Base-by-base conservation (phyloP, 2,888 invertebrate species). In the Pyralis farinalis region DNA sequence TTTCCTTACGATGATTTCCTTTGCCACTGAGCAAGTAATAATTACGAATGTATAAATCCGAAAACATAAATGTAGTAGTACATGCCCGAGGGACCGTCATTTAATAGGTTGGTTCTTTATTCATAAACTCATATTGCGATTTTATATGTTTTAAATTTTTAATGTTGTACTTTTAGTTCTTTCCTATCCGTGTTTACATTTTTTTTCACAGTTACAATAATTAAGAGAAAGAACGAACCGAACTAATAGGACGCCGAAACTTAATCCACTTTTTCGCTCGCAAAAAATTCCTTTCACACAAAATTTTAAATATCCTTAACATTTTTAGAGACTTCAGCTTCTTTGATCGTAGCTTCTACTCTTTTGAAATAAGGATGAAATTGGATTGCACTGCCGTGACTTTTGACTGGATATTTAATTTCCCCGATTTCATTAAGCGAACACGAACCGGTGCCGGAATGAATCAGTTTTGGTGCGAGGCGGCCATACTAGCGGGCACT, bases 371-470 rank as follows among this genome's bases (percentile, higher is more conserved):
- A 43, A 35, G 40, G 29, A 11, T 36, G 11, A 40, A 40, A 40
- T 32, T 43, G 16, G 21, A 21, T 9, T 22, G 10, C 4, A 25
- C 21, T 12, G 12, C 6, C 3, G 21, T 10, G 25, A 32, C 28
- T 34, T 42, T 36, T 59, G 57, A 58, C 55, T 57, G 58, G 68
- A 67, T 62, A 64, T 68, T 70, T 71, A 65, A 72, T 71, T 72
- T 65, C 60, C 66, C 65, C 62, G 61, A 71, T 72, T 73, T 71
- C 63, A 72, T 75, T 75, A 70, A 66, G 55, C 54, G 53, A 56
- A 67, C 60, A 52, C 44, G 58, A 54, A 45, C 53, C 25, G n/a
- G 25, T 25, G n/a, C 25, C 39, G 47, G 55, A 49, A 47, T 63
- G 55, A 56, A 51, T 55, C 55, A 47, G 53, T 55, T 51, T 50